phyloP scores from a whole-genome alignment of 1,140 invertebrate genomes.

The Doryteuthis pealeii region DNA sequence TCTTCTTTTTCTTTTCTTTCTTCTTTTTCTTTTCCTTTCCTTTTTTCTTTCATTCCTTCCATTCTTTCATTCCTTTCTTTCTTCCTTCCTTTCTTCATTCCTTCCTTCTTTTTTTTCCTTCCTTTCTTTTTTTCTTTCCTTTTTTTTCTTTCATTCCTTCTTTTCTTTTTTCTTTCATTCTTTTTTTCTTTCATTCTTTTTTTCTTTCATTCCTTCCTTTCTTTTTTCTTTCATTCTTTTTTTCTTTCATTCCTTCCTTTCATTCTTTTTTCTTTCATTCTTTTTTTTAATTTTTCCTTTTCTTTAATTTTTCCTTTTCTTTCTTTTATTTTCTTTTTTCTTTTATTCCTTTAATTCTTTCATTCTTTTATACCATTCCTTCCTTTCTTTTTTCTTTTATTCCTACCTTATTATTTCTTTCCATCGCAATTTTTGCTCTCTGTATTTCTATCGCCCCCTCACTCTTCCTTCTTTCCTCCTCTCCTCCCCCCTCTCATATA shows the following conservation, averaged over 20 bases:
- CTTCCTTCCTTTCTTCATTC: not conserved
- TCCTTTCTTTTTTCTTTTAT: too few species aligned
- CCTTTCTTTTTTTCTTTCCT: not conserved
- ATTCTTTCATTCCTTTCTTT: too few species aligned
- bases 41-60: too few species aligned
- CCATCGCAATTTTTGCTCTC: constrained; percentile 8
- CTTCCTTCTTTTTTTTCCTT: not conserved
- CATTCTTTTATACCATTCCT: too few species aligned
- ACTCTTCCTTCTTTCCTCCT: not conserved
- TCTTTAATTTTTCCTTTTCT: too few species aligned
- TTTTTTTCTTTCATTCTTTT: not conserved
- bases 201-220: not conserved
- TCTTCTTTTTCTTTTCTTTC: too few species aligned
- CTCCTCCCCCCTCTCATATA: too few species aligned
- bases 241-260: not conserved
- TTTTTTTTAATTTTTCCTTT: too few species aligned
- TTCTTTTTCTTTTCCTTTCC: too few species aligned
- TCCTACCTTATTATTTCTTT: not conserved
- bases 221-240: not conserved
- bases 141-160: constrained; percentile 13
- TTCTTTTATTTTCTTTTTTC: too few species aligned
- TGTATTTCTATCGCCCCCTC: constrained; percentile 17
- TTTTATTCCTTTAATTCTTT: too few species aligned
- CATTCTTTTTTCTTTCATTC: not conserved
- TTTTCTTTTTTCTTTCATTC: constrained; percentile 24